These are phyloP conservation scores for Antechinus stuartii DNA, from an alignment of 2,113 vertebrate species.

Conservation along the genomic window DNA sequence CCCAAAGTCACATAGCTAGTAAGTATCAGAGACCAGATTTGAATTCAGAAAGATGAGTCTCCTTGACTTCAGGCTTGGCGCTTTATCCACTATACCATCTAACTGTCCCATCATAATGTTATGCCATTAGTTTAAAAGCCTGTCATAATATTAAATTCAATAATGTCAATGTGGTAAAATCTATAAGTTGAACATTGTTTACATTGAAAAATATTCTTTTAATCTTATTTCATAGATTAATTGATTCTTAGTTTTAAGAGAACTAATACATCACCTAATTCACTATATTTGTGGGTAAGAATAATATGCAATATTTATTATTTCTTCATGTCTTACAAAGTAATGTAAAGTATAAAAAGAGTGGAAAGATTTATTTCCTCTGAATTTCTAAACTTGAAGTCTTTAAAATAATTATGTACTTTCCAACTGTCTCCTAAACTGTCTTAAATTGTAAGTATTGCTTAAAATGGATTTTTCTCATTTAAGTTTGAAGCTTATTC, in stretches of 20 bases:
- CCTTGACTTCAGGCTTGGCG: neutral
- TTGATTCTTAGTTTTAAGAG: neutral
- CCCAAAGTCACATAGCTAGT: neutral
- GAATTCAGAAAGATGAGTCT: neutral
- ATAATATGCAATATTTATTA: neutral
- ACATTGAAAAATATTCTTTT: neutral
- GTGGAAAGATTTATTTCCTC: neutral
- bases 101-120: neutral
- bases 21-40: neutral
- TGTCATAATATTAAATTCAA: neutral
- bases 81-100: neutral
- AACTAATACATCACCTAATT: neutral
- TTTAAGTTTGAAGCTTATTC: neutral
- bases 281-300: neutral
- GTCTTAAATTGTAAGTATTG: neutral
- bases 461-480: neutral
- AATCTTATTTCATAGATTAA: neutral
- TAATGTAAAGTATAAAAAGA: neutral
- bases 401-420: neutral
- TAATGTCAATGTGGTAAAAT: neutral
- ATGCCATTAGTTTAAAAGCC: neutral
- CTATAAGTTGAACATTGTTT: neutral
- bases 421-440: neutral
- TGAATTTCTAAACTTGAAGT: neutral
- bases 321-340: neutral